These are phyloP conservation scores for Borostomias antarcticus DNA, from an alignment of 2,797 vertebrate genomes.

Conservation along the genomic window DNA sequence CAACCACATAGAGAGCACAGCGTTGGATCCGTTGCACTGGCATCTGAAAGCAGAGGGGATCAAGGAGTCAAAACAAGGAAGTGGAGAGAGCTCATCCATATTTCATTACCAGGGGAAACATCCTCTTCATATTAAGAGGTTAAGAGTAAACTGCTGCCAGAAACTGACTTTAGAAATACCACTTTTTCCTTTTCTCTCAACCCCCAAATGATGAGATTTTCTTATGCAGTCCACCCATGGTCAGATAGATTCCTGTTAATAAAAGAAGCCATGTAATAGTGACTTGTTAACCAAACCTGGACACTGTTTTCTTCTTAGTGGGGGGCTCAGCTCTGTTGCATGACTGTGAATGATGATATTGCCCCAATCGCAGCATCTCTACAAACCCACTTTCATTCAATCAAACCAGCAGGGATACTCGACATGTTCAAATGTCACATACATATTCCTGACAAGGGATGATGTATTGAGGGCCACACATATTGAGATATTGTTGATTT, in stretches of 20 bases:
- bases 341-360: neutral
- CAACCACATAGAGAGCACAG: neutral
- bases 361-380: neutral
- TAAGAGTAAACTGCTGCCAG: conserved; percentile 16
- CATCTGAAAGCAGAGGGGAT: neutral
- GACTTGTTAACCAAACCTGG: neutral
- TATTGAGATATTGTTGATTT: neutral
- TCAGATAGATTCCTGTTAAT: too few relatives aligned
- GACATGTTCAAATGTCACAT: neutral
- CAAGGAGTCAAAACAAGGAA: conserved; percentile 18
- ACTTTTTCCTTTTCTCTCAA: too few relatives aligned
- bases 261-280: too few relatives aligned
- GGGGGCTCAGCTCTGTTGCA: too few relatives aligned
- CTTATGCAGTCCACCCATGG: too few relatives aligned
- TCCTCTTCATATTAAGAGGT: conserved; percentile 14
- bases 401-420: neutral
- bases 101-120: conserved; percentile 31
- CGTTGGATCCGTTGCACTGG: neutral
- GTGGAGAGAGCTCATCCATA: conserved; percentile 35
- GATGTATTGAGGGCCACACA: neutral
- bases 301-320: neutral
- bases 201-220: too few relatives aligned
- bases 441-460: neutral
- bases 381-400: neutral
- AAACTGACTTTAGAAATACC: neutral